phyloP scores from a whole-genome alignment of 2,113 vertebrate genomes.

The Neogale vison region DNA sequence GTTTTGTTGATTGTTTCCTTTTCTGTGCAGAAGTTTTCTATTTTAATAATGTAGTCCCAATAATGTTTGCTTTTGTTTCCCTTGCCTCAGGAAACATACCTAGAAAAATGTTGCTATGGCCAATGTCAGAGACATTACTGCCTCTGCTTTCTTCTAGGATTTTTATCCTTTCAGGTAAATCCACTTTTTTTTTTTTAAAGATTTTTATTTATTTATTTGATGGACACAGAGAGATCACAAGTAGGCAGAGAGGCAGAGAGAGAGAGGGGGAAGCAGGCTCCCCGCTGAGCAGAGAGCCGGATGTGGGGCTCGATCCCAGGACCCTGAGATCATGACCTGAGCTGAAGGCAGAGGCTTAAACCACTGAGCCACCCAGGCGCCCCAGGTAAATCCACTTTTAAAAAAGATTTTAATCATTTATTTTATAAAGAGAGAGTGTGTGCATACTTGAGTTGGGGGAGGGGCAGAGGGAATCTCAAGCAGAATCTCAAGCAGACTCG shows the following conservation, averaged over 20 bases:
- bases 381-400: not conserved
- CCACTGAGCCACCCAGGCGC: no score
- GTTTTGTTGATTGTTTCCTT: not conserved
- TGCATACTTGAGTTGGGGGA: not conserved
- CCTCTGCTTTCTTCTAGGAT: not conserved
- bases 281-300: no score
- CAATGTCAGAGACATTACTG: not conserved
- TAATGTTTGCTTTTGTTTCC: not conserved
- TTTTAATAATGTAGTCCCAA: not conserved
- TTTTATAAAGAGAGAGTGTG: not conserved
- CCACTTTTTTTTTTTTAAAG: no score
- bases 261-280: no score
- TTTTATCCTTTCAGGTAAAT: not conserved
- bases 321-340: no score
- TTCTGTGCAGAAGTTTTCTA: not conserved
- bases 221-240: no score
- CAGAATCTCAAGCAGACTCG: not conserved
- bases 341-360: no score
- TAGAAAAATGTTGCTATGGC: not conserved
- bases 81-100: not conserved
- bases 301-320: no score
- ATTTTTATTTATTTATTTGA: no score
- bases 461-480: not conserved
- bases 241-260: no score
- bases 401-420: not conserved